Evolutionary conservation across 2,797 vertebrate species (phyloP), one percentile per base, ranked within the genome.

Genomic region (Hipposideros larvatus): DNA sequence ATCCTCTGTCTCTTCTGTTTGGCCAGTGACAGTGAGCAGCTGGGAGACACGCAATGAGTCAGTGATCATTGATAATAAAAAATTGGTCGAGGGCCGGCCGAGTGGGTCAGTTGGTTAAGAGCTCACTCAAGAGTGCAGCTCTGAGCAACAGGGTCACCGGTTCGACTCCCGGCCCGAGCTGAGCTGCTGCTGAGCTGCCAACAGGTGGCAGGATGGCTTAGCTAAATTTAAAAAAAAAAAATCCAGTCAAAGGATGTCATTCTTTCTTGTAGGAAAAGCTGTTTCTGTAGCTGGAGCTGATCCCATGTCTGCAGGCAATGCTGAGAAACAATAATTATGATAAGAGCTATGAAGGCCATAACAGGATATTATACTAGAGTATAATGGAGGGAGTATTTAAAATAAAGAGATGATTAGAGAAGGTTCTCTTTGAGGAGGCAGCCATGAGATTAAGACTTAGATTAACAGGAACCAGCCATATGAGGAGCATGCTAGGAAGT

Each of bases 391-490:
- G 21, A 57, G n/a, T 78, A 55, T 89, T 97, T 94, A 65, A 94
- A 89, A 93, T 55, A 82, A 79, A 90, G 93, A 74, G 34, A 84
- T 22, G 22, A 15, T 68, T 34, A 70, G 26, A 66, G 57, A 78
- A 83, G 55, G 24, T n/a, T 16, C 53, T 79, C 75, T 87, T 48
- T 53, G 82, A 90, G 59, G 31, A 87, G 66, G 53, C 26, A 91
- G 48, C 63, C 51, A 57, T 92, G 87, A 87, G 48, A 90, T 31
- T 66, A 90, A 84, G 71, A 90, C 24, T 68, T 88, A 51, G 16
- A 88, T 88, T 82, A 63, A 88, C 90, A 78, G 37, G 46, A 95
- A 61, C 13, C 43, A 86, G 31, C 53, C 13, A 8, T 51, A 63
- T 4, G 59, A 92, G 37, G 63, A 86, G 5, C 19, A 78, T 24